These are phyloP conservation scores for Emys orbicularis DNA, from an alignment of 2,797 vertebrate genomes.

Conservation along the genomic window DNA sequence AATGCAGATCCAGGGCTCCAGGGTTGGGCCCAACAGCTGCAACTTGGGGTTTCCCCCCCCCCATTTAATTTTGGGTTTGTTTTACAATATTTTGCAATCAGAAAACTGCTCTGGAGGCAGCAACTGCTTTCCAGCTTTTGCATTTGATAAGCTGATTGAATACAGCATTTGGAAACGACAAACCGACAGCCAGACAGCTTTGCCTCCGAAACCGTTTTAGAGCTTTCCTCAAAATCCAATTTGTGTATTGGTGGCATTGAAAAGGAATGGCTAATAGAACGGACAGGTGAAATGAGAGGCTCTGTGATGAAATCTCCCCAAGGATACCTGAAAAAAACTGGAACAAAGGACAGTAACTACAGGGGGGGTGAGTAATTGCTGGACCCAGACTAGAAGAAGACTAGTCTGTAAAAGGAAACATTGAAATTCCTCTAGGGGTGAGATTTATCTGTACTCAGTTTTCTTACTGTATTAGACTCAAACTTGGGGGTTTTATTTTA, in stretches of 20 bases:
- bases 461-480: too few relatives aligned
- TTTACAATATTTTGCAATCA: neutral
- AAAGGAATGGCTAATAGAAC: neutral
- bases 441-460: too few relatives aligned
- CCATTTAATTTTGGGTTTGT: neutral
- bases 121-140: accelerated
- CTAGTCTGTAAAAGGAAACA: too few relatives aligned
- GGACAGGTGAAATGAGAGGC: neutral
- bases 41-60: neutral
- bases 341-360: too few relatives aligned
- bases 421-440: too few relatives aligned
- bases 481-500: too few relatives aligned
- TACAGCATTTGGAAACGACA: accelerated
- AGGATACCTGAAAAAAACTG: too few relatives aligned
- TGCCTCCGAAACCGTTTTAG: neutral
- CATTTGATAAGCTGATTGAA: accelerated
- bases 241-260: neutral
- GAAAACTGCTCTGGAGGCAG: neutral
- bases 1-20: accelerated
- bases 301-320: neutral
- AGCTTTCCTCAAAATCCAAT: neutral
- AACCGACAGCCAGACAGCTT: accelerated
- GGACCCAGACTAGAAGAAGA: too few relatives aligned
- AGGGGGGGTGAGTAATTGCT: too few relatives aligned
- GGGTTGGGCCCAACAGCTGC: neutral